Percentiles rank a stretch among this genome's conserved stretches.
Conservation (phyloP, 2,888 invertebrate genomes). For the Gymnosoma rotundatum region DNA sequence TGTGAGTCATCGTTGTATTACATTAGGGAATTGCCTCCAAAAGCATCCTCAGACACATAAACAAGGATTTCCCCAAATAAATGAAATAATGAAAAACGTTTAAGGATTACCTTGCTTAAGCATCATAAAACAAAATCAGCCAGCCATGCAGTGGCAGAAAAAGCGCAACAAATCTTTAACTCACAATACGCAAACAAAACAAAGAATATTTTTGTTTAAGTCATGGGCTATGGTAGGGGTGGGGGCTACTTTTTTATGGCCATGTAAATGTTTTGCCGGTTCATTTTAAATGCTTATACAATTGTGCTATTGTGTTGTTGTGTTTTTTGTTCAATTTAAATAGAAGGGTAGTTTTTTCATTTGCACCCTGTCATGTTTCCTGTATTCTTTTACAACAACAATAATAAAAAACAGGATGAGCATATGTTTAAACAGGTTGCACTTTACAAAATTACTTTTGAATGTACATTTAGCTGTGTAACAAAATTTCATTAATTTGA, state of each 20-base stretch:
- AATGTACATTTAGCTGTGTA: slow-evolving; percentile 26
- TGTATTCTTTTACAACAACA: not conserved
- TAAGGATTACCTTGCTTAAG: slow-evolving; percentile 55
- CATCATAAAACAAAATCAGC: slow-evolving; percentile 38
- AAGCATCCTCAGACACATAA: slow-evolving; percentile 42
- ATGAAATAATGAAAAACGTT: slow-evolving; percentile 19
- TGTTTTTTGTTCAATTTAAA: not conserved
- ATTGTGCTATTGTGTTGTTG: not conserved
- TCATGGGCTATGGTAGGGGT: not conserved
- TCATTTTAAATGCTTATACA: slow-evolving; percentile 4
- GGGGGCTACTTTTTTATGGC: slow-evolving; percentile 23
- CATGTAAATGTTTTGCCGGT: slow-evolving; percentile 58
- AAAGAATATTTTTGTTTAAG: not conserved
- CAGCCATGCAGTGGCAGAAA: slow-evolving; percentile 52
- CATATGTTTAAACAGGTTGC: slow-evolving; percentile 70
- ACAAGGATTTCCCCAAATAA: slow-evolving; percentile 64
- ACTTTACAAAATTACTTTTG: slow-evolving; percentile 67
- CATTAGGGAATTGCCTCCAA: slow-evolving; percentile 56
- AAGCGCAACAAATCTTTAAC: slow-evolving; percentile 68
- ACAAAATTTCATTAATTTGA: slow-evolving; percentile 68
- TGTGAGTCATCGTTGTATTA: slow-evolving; percentile 56
- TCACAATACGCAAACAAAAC: not conserved
- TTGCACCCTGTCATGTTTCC: slow-evolving; percentile 16
- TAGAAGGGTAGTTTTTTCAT: slow-evolving; percentile 35
- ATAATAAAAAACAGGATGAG: slow-evolving; percentile 44